Evolutionary conservation across 2,797 vertebrate species (phyloP), one percentile per base, ranked within the genome.

Genomic region (Epinephelus awoara): DNA sequence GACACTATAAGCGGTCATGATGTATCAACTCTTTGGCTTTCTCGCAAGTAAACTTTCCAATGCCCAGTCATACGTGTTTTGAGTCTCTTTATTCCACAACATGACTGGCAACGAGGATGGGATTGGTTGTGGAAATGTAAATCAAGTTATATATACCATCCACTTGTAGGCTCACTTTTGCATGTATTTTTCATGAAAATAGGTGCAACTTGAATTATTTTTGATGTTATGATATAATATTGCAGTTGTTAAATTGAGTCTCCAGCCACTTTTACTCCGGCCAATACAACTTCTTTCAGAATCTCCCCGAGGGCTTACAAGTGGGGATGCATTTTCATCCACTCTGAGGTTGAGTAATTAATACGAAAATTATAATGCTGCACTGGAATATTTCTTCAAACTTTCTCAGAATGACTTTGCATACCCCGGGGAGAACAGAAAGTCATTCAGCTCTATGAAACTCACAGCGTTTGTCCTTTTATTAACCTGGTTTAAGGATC

Each of bases 401-500:
- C 47, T 63, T 84, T 69, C 55, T 27, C 17, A 44, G 49, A 72
- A 63, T 59, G 70, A 85, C 74, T 87, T 59, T 62, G 59, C 74
- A 66, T 5, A 59, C 1, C 62, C 27, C 1, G 38, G 72, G 49
- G 75, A 55, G 10, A 57, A 29, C 0, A 2, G 13, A 52, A 83
- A 70, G 61, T 62, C 52, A 56, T 50, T 29, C 23, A 47, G 49
- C 25, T 29, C 0, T 54, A 54, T 52, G 74, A 70, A 58, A 75
- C 57, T 42, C 61, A 5, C 50, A 71, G 58, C 14, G 9, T 84
- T 74, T 84, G 38, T 72, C 77, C 74, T 70, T 74, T 77, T 61
- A 83, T 78, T 38, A 82, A 87, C 59, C 78, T 40, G 61, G 64
- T 80, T 79, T 19, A 3, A 81, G 72, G 70, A 72, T 83, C 17